Evolutionary conservation across 2,797 vertebrate genomes (phyloP).

Genomic region (Coregonus ussuriensis): DNA sequence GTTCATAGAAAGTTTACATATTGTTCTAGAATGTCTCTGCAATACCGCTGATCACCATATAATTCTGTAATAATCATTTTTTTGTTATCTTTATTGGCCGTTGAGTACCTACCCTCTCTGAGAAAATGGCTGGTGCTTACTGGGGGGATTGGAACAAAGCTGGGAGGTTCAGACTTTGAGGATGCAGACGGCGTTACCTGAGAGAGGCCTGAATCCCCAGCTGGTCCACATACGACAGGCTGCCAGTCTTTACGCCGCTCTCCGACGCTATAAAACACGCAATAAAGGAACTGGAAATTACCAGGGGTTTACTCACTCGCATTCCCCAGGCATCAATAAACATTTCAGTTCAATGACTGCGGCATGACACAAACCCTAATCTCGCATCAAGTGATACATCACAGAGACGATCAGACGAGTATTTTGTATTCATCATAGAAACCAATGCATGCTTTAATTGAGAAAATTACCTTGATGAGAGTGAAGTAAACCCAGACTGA

Average conservation of each 20-base stretch:
- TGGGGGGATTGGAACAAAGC: background rate
- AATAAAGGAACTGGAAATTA: background rate
- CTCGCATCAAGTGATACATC: constrained; percentile 22
- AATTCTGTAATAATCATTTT: background rate
- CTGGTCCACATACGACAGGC: constrained; percentile 82
- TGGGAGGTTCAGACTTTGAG: no score
- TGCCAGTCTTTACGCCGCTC: constrained; percentile 66
- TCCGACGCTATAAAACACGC: constrained; percentile 74
- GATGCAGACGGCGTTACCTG: constrained; percentile 75
- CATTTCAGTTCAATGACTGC: background rate
- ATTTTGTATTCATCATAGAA: constrained; percentile 48
- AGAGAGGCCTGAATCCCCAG: constrained; percentile 85
- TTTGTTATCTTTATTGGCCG: background rate
- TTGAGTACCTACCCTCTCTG: background rate
- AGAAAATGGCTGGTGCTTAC: background rate
- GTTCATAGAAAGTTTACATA: constrained; percentile 16
- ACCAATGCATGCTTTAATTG: constrained; percentile 53
- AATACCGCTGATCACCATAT: background rate
- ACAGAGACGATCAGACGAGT: constrained; percentile 34
- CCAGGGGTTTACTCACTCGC: background rate
- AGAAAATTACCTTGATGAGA: constrained; percentile 54
- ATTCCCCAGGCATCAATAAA: constrained; percentile 4
- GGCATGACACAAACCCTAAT: constrained; percentile 12
- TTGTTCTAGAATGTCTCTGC: background rate
- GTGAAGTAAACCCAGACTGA: constrained; percentile 30